These are phyloP conservation scores for Podabrus alpinus DNA, from an alignment of 2,888 invertebrate genomes.

Conservation along the genomic window DNA sequence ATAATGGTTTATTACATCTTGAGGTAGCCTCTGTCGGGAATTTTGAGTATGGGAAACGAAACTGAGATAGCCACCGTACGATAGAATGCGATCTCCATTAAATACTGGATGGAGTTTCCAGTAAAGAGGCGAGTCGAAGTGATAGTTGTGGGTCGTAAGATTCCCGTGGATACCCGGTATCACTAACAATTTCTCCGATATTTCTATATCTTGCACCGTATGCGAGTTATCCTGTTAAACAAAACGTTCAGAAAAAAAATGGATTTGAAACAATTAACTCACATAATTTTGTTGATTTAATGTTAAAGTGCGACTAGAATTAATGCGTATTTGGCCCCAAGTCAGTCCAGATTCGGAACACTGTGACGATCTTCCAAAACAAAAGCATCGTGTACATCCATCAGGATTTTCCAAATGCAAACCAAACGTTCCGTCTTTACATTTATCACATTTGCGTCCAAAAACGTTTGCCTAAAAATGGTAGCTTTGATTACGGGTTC, in stretches of 20 bases:
- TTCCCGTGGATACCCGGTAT: constrained; percentile 66
- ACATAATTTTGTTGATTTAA: background rate
- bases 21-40: constrained; percentile 55
- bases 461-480: constrained; percentile 72
- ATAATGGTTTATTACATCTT: constrained; percentile 57
- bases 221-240: background rate
- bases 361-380: constrained; percentile 82
- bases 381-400: constrained; percentile 96
- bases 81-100: constrained; percentile 84
- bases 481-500: background rate
- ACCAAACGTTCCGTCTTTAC: constrained; percentile 86
- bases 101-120: constrained; percentile 81
- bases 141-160: constrained; percentile 58
- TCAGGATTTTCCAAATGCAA: constrained; percentile 74
- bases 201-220: constrained; percentile 8
- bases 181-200: constrained; percentile 42
- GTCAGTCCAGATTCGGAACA: constrained; percentile 83
- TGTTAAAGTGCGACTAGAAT: constrained; percentile 52
- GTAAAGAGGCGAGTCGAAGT: constrained; percentile 73
- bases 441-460: constrained; percentile 83
- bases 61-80: constrained; percentile 87
- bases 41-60: constrained; percentile 68
- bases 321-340: constrained; percentile 78
- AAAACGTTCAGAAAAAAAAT: background rate
- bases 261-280: background rate